Conservation (phyloP, 2,113 vertebrate genomes). For the Gavia stellata region DNA sequence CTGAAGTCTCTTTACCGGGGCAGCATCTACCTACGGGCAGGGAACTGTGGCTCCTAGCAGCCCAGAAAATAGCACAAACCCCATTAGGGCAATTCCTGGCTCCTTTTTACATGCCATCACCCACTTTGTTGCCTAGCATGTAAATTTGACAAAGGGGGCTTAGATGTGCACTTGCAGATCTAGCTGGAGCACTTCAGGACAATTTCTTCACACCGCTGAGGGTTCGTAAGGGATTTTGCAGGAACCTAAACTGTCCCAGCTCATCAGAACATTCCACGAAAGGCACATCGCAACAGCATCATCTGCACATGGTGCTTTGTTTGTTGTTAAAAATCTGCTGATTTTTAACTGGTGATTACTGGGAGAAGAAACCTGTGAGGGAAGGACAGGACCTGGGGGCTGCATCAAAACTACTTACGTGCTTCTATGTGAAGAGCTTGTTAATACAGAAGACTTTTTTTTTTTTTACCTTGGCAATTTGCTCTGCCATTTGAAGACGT, state of each 20-base stretch:
- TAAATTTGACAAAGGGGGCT: not conserved
- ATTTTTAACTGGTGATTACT: not conserved
- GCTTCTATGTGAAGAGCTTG: not conserved
- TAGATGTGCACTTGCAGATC: not conserved
- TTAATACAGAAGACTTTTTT: not conserved
- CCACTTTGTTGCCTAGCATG: not conserved
- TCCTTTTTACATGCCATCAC: not conserved
- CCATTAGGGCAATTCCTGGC: not conserved
- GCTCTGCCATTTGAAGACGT: constrained; percentile 97
- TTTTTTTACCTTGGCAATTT: constrained; percentile 90
- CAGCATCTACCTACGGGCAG: not conserved
- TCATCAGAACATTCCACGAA: not conserved
- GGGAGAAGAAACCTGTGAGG: not conserved
- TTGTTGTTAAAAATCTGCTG: not conserved
- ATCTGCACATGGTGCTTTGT: not conserved
- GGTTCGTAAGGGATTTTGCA: not conserved
- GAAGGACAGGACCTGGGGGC: not conserved
- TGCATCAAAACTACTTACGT: not conserved
- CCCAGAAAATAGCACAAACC: not conserved
- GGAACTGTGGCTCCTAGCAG: not conserved
- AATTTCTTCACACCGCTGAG: not conserved
- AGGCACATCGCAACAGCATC: not conserved
- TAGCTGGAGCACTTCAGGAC: not conserved
- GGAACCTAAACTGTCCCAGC: not conserved
- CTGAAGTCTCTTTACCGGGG: not conserved